These are phyloP conservation scores for Aurelia sp. DNA, from an alignment of 30 jellyfish, hydroid and myxozoan species.

Conservation along the genomic window DNA sequence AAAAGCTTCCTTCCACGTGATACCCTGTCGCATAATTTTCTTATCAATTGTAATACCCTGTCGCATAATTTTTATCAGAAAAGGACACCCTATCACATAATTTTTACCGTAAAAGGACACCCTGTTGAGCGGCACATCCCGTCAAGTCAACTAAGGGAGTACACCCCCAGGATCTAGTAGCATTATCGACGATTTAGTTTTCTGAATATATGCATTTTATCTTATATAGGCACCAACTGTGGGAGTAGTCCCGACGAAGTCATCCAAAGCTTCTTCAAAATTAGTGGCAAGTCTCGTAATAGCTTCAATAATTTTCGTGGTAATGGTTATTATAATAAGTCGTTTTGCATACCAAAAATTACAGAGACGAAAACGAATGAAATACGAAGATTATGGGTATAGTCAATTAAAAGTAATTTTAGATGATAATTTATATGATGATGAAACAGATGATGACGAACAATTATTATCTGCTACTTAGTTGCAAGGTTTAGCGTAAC, in stretches of 20 bases:
- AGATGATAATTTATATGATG: constrained; percentile 60
- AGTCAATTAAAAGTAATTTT: constrained; percentile 60
- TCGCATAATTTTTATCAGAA: no score
- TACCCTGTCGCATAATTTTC: no score
- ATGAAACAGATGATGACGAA: constrained; percentile 71
- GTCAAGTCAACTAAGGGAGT: no score
- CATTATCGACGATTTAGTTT: no score
- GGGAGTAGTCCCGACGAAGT: neutral
- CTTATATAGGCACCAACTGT: neutral
- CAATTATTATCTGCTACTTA: constrained; percentile 66
- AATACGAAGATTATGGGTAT: constrained; percentile 80
- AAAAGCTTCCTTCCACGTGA: no score
- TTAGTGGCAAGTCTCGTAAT: constrained; percentile 62
- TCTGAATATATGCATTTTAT: neutral
- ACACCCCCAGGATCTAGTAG: no score
- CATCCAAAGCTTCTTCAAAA: constrained; percentile 19
- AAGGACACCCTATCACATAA: no score
- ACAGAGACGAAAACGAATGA: constrained; percentile 43
- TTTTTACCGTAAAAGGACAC: no score
- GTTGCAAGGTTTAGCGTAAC: neutral
- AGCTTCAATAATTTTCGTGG: constrained; percentile 55
- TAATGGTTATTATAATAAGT: constrained; percentile 33
- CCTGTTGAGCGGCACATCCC: no score
- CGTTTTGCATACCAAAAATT: constrained; percentile 34
- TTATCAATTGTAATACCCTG: no score